phyloP scores from a whole-genome alignment of 2,113 vertebrate species.

The Megaptera novaeangliae region DNA sequence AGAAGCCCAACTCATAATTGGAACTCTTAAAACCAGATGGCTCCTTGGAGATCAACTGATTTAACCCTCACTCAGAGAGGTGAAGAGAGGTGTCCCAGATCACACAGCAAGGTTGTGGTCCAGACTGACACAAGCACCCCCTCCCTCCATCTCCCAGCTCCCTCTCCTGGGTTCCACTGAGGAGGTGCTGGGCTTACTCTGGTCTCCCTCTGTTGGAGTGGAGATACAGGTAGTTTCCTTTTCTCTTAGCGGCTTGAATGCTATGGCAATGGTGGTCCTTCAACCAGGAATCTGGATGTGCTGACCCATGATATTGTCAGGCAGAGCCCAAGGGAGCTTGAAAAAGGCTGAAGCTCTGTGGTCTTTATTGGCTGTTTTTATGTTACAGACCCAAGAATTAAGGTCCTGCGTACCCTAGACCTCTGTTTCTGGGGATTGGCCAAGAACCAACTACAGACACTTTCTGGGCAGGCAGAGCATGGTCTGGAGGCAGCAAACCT shows the following conservation, averaged over 20 bases:
- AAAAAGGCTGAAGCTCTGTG: background rate
- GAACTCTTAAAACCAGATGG: background rate
- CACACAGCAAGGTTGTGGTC: background rate
- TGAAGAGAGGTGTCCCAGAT: background rate
- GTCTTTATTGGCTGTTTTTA: background rate
- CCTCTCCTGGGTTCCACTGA: background rate
- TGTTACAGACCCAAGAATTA: background rate
- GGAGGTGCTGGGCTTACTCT: background rate
- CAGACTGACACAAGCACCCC: accelerated
- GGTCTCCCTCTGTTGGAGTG: background rate
- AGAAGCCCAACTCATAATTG: background rate
- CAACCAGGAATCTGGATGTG: background rate
- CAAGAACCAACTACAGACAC: background rate
- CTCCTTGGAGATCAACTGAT: background rate
- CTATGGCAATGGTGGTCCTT: background rate
- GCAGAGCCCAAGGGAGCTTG: background rate
- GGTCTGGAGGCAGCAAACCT: background rate
- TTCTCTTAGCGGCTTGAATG: background rate
- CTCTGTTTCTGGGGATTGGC: background rate
- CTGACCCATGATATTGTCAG: background rate
- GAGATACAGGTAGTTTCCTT: background rate
- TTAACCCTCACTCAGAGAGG: background rate
- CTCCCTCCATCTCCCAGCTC: accelerated
- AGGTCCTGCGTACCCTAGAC: too few relatives aligned
- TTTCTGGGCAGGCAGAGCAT: background rate